Conservation (phyloP, 2,113 vertebrate species). For the Mustela lutreola region DNA sequence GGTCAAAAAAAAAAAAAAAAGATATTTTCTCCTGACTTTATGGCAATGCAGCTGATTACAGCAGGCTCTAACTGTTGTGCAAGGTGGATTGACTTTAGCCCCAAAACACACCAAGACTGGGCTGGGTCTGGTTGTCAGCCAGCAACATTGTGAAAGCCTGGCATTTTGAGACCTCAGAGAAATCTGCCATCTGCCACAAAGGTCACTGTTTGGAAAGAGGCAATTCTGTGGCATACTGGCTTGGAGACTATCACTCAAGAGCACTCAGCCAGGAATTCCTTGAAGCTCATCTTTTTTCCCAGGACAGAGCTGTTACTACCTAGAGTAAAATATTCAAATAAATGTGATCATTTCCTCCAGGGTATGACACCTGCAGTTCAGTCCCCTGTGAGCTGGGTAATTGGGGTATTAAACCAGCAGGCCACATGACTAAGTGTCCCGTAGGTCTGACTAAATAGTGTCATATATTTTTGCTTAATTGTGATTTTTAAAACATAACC, state of each 20-base stretch:
- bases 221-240: neutral
- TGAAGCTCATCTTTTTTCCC: neutral
- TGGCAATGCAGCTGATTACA: neutral
- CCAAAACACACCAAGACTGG: neutral
- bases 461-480: neutral
- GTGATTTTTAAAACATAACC: neutral
- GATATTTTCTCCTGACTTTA: neutral
- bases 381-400: neutral
- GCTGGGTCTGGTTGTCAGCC: slow-evolving; percentile 13
- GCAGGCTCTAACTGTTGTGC: slow-evolving; percentile 42
- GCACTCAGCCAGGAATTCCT: neutral
- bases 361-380: neutral
- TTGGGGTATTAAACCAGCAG: neutral
- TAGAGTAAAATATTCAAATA: neutral
- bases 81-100: slow-evolving; percentile 56
- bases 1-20: neutral
- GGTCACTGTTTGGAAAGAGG: slow-evolving; percentile 4
- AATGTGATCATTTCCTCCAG: neutral
- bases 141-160: slow-evolving; percentile 59
- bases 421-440: neutral
- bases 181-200: slow-evolving; percentile 42
- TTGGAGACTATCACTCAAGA: neutral
- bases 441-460: neutral
- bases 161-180: slow-evolving; percentile 47
- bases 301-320: neutral